Evolutionary conservation across 2,113 vertebrate genomes (phyloP), one percentile per base, ranked within the genome.

Genomic region (Peromyscus maniculatus): DNA sequence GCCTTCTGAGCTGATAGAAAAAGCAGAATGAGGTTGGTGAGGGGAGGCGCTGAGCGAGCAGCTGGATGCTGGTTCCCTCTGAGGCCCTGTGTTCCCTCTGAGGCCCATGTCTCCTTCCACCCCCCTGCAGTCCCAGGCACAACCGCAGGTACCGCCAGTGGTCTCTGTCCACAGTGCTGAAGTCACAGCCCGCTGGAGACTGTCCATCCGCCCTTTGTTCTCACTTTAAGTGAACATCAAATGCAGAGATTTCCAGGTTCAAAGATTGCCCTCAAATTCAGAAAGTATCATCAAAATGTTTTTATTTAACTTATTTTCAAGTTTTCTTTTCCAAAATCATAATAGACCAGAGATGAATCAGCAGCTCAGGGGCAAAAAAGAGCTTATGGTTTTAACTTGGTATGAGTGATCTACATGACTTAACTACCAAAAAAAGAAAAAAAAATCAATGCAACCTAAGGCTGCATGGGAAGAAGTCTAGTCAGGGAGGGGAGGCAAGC

Each of bases 141-240:
- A 90, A 84, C 72, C 9, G 2, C 8, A 33, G 90, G 19, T 26
- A 26, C 26, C 0, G 1, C 82, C 80, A 21, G 36, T 95, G 75
- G 80, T 57, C 96, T 97, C 97, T 98, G 97, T 97, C 98, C 98
- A 97, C 87, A 97, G 98, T 97, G 94, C 97, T 97, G 97, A 97
- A 97, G 93, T 95, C 91, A 93, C 91, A 94, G 78, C 83, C 69
- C 69, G 28, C 39, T 64, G 69, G 43, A 28, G 84, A 72, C 66
- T 69, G 77, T 84, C 75, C 7, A 71, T 84, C 75, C 7, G 59
- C 74, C 78, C 74, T 96, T 93, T 82, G 26, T 80, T 43, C 49
- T 8, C 52, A 24, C 43, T 93, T 89, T 94, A 84, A 69, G 72
- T 49, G 95, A 93, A 75, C 67, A 93, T 80, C 62, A 91, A 91